phyloP scores from a whole-genome alignment of 2,113 vertebrate species.

The Platichthys flesus region DNA sequence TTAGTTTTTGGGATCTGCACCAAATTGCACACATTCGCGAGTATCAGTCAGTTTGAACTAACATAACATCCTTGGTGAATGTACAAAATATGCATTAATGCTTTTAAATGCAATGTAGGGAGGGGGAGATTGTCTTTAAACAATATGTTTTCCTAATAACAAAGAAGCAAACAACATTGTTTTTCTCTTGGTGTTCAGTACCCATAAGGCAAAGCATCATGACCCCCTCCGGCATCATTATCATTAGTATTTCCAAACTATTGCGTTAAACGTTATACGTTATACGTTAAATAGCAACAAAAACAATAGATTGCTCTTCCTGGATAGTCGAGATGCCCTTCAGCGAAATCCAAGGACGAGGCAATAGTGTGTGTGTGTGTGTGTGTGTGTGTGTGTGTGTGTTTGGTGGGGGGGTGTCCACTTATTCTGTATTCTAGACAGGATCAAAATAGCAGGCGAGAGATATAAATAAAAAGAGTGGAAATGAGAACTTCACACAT shows the following conservation, averaged over 20 bases:
- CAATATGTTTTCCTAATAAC: background rate
- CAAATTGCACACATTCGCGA: too few species aligned
- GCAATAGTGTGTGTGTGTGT: constrained; percentile 32
- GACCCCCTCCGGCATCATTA: constrained; percentile 32
- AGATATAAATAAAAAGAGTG: constrained; percentile 88
- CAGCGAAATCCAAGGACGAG: constrained; percentile 84
- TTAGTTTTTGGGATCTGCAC: too few species aligned
- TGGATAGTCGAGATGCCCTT: constrained; percentile 85
- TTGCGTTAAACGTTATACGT: constrained; percentile 43
- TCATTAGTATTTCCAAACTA: constrained; percentile 49
- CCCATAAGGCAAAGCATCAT: constrained; percentile 31
- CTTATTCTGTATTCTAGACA: constrained; percentile 88
- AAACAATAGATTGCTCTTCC: constrained; percentile 73
- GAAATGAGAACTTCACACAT: constrained; percentile 86
- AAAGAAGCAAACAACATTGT: background rate
- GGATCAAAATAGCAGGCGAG: constrained; percentile 87
- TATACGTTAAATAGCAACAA: constrained; percentile 58
- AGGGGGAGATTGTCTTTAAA: background rate
- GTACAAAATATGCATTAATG: too few species aligned
- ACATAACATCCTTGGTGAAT: too few species aligned
- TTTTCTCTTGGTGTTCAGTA: constrained; percentile 23
- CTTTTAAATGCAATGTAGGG: too few species aligned
- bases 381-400: background rate
- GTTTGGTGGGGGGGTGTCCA: constrained; percentile 48
- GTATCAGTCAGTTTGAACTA: too few species aligned